phyloP scores from a whole-genome alignment of 1,140 invertebrate species.

The Kradibia gibbosae region DNA sequence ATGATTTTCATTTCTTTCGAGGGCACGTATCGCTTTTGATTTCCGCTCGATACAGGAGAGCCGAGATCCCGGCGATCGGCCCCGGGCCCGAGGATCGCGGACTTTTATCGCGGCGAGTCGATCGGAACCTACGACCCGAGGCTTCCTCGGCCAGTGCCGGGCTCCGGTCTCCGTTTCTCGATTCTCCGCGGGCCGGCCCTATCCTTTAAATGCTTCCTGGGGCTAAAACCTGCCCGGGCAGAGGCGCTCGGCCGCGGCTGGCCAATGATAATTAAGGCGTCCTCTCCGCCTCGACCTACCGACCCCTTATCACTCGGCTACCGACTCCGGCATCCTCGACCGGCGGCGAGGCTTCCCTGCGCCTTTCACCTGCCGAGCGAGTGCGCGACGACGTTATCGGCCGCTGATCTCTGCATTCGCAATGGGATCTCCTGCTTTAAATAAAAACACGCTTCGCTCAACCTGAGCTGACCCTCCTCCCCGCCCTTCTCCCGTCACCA shows the following conservation, averaged over 20 bases:
- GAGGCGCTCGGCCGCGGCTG: conserved; percentile 68
- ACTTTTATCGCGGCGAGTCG: conserved; percentile 55
- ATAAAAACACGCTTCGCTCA: conserved; percentile 15
- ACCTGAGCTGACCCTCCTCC: not conserved
- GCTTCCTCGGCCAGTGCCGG: conserved; percentile 50
- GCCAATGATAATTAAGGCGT: conserved; percentile 73
- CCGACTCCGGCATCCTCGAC: too few species aligned
- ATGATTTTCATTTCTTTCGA: conserved; percentile 46
- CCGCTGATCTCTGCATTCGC: not conserved
- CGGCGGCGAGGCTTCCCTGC: too few species aligned
- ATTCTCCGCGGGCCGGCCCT: conserved; percentile 62
- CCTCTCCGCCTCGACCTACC: not conserved
- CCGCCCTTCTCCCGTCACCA: not conserved
- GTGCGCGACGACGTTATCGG: not conserved
- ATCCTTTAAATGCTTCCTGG: conserved; percentile 74
- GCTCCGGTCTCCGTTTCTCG: conserved; percentile 62
- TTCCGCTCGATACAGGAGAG: conserved; percentile 66
- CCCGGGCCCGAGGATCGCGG: not conserved
- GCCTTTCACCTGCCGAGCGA: too few species aligned
- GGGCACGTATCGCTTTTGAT: conserved; percentile 66
- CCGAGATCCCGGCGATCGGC: conserved; percentile 57
- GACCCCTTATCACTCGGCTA: not conserved
- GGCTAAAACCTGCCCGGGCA: conserved; percentile 59
- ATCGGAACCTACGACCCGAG: conserved; percentile 64
- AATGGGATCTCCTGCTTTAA: conserved; percentile 14